Evolutionary conservation across 2,113 vertebrate genomes (phyloP).

Genomic region (Thunnus maccoyii): DNA sequence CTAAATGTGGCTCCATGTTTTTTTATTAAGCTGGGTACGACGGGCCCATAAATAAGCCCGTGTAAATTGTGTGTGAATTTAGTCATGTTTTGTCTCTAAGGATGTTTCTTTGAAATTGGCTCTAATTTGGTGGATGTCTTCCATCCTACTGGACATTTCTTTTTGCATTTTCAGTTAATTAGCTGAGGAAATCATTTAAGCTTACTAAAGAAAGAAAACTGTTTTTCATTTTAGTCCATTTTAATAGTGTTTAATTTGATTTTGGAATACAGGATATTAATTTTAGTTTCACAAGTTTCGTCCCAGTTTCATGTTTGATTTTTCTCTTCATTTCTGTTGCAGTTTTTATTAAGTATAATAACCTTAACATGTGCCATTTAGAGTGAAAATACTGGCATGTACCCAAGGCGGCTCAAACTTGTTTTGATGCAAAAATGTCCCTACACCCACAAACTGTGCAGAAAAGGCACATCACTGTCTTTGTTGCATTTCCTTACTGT

Average conservation of each 20-base stretch:
- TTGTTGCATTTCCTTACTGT: constrained; percentile 25
- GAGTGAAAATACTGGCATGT: not conserved
- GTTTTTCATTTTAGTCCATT: not conserved
- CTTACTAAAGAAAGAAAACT: not conserved
- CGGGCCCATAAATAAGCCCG: constrained; percentile 54
- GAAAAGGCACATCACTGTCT: constrained; percentile 32
- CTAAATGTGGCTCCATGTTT: constrained; percentile 53
- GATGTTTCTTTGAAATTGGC: not conserved
- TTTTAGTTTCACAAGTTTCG: not conserved
- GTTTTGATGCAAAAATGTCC: constrained; percentile 22
- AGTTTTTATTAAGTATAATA: not conserved
- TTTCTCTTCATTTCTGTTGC: not conserved
- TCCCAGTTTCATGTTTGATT: not conserved
- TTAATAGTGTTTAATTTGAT: not conserved
- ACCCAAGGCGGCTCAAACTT: constrained; percentile 1
- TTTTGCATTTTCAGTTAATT: not conserved
- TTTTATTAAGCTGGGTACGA: constrained; percentile 10
- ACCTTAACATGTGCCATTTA: not conserved
- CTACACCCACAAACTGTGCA: not conserved
- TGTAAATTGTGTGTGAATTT: not conserved
- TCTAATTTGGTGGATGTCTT: constrained; percentile 7
- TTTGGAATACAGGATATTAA: not conserved
- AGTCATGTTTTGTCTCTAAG: constrained; percentile 2
- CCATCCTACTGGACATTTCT: too few relatives aligned
- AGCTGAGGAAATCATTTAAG: not conserved